Evolutionary conservation across 2,888 invertebrate genomes (phyloP), one percentile per base, ranked within the genome.

Genomic region (Sympetrum striolatum): DNA sequence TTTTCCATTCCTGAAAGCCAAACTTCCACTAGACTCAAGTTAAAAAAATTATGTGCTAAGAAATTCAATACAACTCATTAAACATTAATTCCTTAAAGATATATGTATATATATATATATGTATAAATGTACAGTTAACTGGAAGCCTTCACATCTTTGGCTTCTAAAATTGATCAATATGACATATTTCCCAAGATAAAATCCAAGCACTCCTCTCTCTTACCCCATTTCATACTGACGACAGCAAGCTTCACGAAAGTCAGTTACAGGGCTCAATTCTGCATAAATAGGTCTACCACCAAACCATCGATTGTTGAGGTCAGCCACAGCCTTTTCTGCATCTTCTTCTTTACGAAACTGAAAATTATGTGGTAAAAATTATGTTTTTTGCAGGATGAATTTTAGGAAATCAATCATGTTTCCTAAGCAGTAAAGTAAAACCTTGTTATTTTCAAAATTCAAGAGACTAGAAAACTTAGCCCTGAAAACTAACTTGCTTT

Each of bases 161-260:
- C 25, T 31, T 73, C 31, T 73, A 73, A 64, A 37, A 15, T 60
- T 58, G 14, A 37, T 37, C 5, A 37, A 37, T 37, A 60, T n/a
- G 35, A 60, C 18, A 86, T 12, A 35, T 22, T n/a, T 86, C 86
- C 86, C 60, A 86, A 86, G 12, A 73, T 64, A 31, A 35, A 86
- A 60, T 86, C 39, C 60, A 86, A 86, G 39, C 86, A 86, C 64
- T 90, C 12, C 48, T 53, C 58, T 37, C 81, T 93, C 94, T 93
- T 92, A 96, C 96, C 99, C 99, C 98, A 99, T 99, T 95, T 99
- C 99, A 94, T 99, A 99, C 94, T 99, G 99, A 64, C 99, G 97
- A 93, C 99, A 99, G 93, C 99, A 99, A 0, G 99, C 99, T 95
- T 99, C 99, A 92, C 99, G 96, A 94, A 99, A 99, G 94, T 99